A percentile compares a stretch with the other conserved stretches of the same genome.
Evolutionary conservation across 2,113 vertebrate species (phyloP).

Genomic region (Regulus satrapa): DNA sequence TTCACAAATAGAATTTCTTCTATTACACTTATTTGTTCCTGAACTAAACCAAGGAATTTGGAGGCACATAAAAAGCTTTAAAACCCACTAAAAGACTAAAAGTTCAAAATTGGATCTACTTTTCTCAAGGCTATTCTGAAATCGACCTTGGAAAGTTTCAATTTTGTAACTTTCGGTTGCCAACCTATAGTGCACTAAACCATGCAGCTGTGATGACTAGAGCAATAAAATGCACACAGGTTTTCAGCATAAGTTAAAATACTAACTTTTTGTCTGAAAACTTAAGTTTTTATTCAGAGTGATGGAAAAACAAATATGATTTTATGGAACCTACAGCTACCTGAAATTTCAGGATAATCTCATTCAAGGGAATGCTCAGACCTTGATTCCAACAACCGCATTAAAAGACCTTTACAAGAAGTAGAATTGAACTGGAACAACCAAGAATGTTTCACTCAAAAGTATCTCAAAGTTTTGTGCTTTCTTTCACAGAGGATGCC

Average conservation of each 20-base stretch:
- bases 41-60: background rate
- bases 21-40: background rate
- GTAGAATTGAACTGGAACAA: background rate
- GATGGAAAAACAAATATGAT: background rate
- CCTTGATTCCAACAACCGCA: background rate
- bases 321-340: background rate
- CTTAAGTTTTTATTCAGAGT: background rate
- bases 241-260: background rate
- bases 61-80: background rate
- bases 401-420: background rate
- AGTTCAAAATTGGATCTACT: background rate
- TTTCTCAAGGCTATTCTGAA: background rate
- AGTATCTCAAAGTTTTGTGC: background rate
- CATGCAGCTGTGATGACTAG: background rate
- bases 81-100: background rate
- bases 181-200: background rate
- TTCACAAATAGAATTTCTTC: background rate
- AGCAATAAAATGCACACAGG: fast-evolving
- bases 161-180: background rate
- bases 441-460: background rate
- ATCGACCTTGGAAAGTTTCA: background rate
- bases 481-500: background rate
- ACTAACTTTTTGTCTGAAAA: background rate
- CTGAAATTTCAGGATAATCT: background rate
- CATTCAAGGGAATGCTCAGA: background rate